Evolutionary conservation across 2,113 vertebrate species (phyloP).

Genomic region (Varanus komodoensis): DNA sequence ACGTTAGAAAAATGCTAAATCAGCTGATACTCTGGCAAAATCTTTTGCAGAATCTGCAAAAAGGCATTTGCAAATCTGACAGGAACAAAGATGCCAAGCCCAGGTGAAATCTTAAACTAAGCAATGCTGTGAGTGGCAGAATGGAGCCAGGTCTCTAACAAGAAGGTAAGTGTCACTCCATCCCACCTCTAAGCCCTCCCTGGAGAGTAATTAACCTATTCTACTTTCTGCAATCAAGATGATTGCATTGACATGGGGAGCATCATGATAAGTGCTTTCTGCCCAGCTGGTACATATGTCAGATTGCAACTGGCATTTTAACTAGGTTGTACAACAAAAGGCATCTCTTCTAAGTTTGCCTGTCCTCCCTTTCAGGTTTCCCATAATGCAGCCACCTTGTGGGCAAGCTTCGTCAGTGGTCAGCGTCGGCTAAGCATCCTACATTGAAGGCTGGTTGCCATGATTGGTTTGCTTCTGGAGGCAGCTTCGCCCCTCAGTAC

Average conservation of each 20-base stretch:
- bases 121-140: slow-evolving; percentile 13
- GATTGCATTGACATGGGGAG: neutral
- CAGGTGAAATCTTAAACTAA: neutral
- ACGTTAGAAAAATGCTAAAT: neutral
- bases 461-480: neutral
- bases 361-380: neutral
- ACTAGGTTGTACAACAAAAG: neutral
- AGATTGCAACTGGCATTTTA: neutral
- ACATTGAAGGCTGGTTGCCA: neutral
- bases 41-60: no score
- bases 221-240: neutral
- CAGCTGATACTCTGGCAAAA: neutral
- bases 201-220: neutral
- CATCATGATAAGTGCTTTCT: neutral
- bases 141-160: neutral
- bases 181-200: neutral
- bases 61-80: neutral
- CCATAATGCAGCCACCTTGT: neutral
- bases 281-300: neutral
- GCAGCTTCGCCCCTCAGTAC: neutral
- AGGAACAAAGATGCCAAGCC: neutral
- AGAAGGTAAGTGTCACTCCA: neutral
- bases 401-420: neutral
- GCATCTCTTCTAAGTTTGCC: neutral
- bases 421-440: neutral